Base-by-base conservation (phyloP, 2,113 vertebrate genomes). In the Gallinago paraguaiae region DNA sequence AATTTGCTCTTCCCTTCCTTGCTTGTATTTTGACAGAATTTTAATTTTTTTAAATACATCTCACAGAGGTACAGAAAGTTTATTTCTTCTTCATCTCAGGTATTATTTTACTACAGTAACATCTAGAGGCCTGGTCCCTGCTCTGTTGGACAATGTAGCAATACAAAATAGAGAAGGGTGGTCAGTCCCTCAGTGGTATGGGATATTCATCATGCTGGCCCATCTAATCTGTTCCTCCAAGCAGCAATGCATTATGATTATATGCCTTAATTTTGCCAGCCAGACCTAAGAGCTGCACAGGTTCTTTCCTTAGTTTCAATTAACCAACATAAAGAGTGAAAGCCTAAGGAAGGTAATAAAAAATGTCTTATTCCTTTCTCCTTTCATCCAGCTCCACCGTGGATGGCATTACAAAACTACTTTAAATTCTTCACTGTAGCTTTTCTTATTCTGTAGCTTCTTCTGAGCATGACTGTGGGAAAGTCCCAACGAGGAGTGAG, bases 401-500 rank as follows among this genome's bases (percentile, higher is more conserved):
- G 65, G 27, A 51, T 45, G 18, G 19, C 35, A 14, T 35, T 61
- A 31, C 13, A 90, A 17, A 13, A 54, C 27, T 28, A 33, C 12
- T 35, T 72, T 61, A 74, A 82, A 45, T 20, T 74, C 76, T 68
- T 61, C 45, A 72, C 13, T 53, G 24, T 30, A 41, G 37, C 64
- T 61, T 64, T 68, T 81, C 59, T 69, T 18, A 61, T 89, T 82
- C 28, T 50, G 43, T 54, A 98, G 97, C 10, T 33, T 11, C 93
- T 56, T 12, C 90, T 59, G 71, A 96, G 8, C 81, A 96, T 43
- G 96, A 97, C 4, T 99, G 99, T 59, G 99, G 99, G 56, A 97
- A 97, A 56, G 98, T 98, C 10, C 50, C 75, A 37, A 11, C 6
- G 37, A 71, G 53, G 72, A 85, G 25, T 57, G 98, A 74, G 98